These are phyloP conservation scores for Emydura subglobosa DNA, from an alignment of 2,113 vertebrate species.

Conservation along the genomic window DNA sequence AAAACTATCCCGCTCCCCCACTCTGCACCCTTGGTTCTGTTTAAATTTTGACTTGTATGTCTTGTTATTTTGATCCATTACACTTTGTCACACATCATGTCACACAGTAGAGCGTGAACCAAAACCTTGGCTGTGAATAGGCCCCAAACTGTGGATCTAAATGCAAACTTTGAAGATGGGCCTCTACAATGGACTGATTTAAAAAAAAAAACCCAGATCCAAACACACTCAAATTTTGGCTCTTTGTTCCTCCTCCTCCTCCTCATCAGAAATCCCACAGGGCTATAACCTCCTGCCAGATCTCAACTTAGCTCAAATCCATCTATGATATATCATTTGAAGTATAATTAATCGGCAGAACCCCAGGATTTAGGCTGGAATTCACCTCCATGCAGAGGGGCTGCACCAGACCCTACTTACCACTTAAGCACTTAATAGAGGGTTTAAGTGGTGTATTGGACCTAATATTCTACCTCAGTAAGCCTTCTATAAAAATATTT, in stretches of 20 bases:
- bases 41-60: conserved; percentile 56
- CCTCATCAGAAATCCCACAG: not conserved
- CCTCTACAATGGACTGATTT: not conserved
- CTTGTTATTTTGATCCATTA: conserved; percentile 65
- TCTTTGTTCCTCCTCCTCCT: not conserved
- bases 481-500: conserved; percentile 15
- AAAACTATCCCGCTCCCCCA: conserved; percentile 40
- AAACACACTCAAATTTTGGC: not conserved
- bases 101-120: conserved; percentile 46
- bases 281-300: not conserved
- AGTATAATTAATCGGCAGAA: not conserved
- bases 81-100: conserved; percentile 21
- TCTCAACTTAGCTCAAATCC: not conserved
- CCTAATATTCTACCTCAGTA: conserved; percentile 13
- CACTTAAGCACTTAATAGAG: not conserved
- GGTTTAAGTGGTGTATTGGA: not conserved
- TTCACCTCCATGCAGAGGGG: not conserved
- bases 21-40: conserved; percentile 43
- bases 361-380: not conserved
- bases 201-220: not conserved
- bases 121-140: conserved; percentile 41
- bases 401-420: not conserved
- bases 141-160: conserved; percentile 47
- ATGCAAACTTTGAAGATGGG: not conserved
- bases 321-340: not conserved